Percentiles rank a stretch among this genome's conserved stretches.
Conservation (phyloP, 2,113 vertebrate species). For the Dipodomys spectabilis region DNA sequence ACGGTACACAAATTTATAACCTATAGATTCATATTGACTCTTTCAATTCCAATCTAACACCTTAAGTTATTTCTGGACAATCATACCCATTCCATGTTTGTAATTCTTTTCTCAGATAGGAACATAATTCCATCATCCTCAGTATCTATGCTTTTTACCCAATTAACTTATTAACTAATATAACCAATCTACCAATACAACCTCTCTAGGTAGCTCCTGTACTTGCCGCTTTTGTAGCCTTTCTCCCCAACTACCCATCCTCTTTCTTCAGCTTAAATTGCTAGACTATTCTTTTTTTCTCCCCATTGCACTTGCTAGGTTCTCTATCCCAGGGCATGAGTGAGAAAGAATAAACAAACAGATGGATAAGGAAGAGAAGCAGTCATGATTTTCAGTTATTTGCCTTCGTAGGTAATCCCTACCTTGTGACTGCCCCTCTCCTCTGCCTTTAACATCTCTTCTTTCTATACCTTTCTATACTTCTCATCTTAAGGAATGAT, state of each 20-base stretch:
- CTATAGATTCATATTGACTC: not conserved
- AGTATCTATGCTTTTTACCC: not conserved
- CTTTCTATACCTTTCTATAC: slow-evolving; percentile 11
- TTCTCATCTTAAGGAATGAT: slow-evolving; percentile 1
- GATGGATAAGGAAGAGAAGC: not conserved
- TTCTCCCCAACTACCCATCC: not conserved
- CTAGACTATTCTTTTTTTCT: not conserved
- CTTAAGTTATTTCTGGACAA: not conserved
- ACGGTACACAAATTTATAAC: not conserved
- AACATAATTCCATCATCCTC: not conserved
- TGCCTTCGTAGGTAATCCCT: not conserved
- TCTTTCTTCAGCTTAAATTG: not conserved
- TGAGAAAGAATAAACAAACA: slow-evolving; percentile 31
- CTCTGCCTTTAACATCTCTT: not conserved
- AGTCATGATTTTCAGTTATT: slow-evolving; percentile 49
- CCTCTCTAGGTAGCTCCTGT: not conserved
- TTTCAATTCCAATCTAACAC: not conserved
- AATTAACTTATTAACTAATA: not conserved
- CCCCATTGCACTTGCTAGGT: not conserved
- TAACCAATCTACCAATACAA: not conserved
- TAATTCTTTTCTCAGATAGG: slow-evolving; percentile 49
- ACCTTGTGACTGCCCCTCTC: not conserved
- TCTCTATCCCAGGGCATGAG: not conserved
- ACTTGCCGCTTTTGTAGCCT: not conserved
- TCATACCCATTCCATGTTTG: not conserved